A percentile compares a stretch with the other conserved stretches of the same genome.
Evolutionary conservation across 2,888 invertebrate species (phyloP).

Genomic region (Gastracanthus pulcherrimus): DNA sequence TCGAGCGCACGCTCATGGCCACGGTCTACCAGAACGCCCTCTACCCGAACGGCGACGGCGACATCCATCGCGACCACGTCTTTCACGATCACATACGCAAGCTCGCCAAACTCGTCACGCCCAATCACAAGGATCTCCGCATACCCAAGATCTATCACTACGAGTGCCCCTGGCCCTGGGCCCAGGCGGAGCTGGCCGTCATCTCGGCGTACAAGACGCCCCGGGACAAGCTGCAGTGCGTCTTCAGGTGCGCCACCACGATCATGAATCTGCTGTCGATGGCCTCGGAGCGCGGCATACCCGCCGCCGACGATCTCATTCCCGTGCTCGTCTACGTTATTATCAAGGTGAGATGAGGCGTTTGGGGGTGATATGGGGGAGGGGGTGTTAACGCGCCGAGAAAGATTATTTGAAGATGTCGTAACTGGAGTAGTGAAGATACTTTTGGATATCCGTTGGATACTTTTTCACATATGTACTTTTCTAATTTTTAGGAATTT

Average conservation of each 20-base stretch:
- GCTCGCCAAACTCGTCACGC: constrained; percentile 86
- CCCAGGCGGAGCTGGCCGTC: constrained; percentile 92
- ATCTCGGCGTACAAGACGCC: constrained; percentile 95
- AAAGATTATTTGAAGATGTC: too few relatives aligned
- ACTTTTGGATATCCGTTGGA: too few relatives aligned
- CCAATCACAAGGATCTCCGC: constrained; percentile 88
- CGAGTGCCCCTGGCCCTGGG: constrained; percentile 97
- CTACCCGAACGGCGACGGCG: constrained; percentile 98
- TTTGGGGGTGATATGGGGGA: background rate
- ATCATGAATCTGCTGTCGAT: constrained; percentile 96
- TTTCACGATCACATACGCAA: constrained; percentile 93
- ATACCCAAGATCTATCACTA: constrained; percentile 91
- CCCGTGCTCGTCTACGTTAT: constrained; percentile 98
- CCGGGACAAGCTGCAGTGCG: constrained; percentile 90
- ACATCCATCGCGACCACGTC: constrained; percentile 93
- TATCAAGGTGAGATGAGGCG: constrained; percentile 86
- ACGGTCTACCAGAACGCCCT: constrained; percentile 94
- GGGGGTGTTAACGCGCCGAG: background rate
- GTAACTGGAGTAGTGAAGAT: too few relatives aligned
- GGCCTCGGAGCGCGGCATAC: constrained; percentile 86
- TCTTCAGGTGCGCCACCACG: constrained; percentile 92
- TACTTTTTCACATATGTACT: too few relatives aligned
- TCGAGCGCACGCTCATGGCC: constrained; percentile 95
- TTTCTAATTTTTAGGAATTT: too few relatives aligned
- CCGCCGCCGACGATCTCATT: constrained; percentile 96